These are phyloP conservation scores for Cynocephalus volans DNA, from an alignment of 2,113 vertebrate species.

Conservation along the genomic window DNA sequence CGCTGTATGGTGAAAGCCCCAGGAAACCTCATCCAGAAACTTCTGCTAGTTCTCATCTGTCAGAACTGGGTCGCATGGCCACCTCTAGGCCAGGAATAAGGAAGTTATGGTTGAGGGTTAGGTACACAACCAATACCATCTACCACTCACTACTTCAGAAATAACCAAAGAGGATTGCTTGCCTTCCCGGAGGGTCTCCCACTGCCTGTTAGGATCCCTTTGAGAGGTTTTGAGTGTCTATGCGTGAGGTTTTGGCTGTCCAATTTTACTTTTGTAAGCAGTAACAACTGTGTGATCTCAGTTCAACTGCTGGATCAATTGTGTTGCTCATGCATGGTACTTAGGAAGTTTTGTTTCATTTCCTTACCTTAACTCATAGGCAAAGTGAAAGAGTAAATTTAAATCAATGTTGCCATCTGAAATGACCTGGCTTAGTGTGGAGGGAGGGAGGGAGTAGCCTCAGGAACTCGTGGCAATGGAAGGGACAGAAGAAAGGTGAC, in stretches of 20 bases:
- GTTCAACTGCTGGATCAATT: not conserved
- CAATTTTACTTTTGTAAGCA: slow-evolving; percentile 1
- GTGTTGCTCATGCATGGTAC: not conserved
- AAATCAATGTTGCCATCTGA: not conserved
- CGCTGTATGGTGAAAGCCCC: not conserved
- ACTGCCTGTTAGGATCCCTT: not conserved
- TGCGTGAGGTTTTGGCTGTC: not conserved
- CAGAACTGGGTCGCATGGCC: not conserved
- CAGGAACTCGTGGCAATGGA: not conserved
- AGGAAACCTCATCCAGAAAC: not conserved
- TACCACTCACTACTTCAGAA: not conserved
- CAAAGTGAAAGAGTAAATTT: not conserved
- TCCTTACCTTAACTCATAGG: not conserved
- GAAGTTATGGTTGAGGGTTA: not conserved
- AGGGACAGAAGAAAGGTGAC: not conserved
- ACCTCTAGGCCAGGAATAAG: not conserved
- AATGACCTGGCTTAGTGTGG: not conserved
- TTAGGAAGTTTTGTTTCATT: not conserved
- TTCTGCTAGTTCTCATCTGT: not conserved
- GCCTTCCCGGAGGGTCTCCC: not conserved
- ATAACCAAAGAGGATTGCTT: not conserved
- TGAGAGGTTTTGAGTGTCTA: not conserved
- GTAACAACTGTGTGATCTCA: not conserved
- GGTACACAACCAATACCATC: not conserved
- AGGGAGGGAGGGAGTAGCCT: not conserved